phyloP scores from a whole-genome alignment of 2,888 invertebrate genomes.

The Eupithecia exiguata region DNA sequence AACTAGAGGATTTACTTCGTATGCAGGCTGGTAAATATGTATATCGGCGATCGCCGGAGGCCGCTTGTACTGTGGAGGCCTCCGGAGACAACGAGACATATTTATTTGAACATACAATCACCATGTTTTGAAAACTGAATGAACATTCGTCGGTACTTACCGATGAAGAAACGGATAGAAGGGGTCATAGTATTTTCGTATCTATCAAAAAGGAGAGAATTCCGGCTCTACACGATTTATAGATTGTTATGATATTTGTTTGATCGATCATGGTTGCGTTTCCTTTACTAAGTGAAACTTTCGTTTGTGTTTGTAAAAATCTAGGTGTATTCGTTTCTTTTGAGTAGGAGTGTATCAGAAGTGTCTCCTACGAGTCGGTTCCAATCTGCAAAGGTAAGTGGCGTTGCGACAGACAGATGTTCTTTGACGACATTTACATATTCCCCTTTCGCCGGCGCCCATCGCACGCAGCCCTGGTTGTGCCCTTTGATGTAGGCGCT shows the following conservation, averaged over 20 bases:
- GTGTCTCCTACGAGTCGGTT: constrained; percentile 17
- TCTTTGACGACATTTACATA: constrained; percentile 44
- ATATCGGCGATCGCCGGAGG: constrained; percentile 11
- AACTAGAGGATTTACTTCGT: constrained; percentile 3
- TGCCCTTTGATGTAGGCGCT: constrained; percentile 41
- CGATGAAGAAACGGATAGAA: background rate
- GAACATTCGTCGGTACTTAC: background rate
- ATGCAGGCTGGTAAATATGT: background rate
- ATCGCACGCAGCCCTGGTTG: constrained; percentile 10
- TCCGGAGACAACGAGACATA: constrained; percentile 17
- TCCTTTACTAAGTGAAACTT: background rate
- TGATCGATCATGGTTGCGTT: background rate
- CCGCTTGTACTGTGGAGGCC: constrained; percentile 24
- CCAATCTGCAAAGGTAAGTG: constrained; percentile 30
- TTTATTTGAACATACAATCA: constrained; percentile 38
- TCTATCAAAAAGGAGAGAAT: background rate
- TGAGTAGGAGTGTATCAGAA: constrained; percentile 9
- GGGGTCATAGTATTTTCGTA: background rate
- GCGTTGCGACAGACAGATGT: constrained; percentile 31
- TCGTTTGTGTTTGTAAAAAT: background rate
- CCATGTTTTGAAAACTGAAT: constrained; percentile 24
- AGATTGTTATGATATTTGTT: background rate
- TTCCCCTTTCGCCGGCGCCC: constrained; percentile 36
- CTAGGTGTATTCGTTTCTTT: background rate
- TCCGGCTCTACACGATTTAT: background rate